phyloP scores from a whole-genome alignment of 2,888 invertebrate genomes.

The Drosophila anomelani region DNA sequence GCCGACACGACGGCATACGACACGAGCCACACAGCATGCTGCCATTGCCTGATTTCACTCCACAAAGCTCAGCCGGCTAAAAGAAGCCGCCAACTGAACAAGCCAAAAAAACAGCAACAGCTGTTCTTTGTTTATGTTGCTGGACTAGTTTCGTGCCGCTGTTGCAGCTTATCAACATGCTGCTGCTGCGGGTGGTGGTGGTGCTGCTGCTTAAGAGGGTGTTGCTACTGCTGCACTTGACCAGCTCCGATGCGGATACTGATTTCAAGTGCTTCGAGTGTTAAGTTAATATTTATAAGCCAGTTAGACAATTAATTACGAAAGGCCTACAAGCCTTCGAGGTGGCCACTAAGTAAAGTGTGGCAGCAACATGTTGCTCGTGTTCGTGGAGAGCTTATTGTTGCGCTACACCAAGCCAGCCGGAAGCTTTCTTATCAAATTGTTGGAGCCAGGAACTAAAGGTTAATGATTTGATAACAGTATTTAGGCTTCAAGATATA shows the following conservation, averaged over 20 bases:
- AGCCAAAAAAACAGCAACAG: slow-evolving; percentile 56
- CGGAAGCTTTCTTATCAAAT: slow-evolving; percentile 71
- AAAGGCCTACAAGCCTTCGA: slow-evolving; percentile 27
- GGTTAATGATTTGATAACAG: neutral
- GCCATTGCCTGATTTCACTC: slow-evolving; percentile 73
- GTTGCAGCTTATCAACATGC: slow-evolving; percentile 51
- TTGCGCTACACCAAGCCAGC: slow-evolving; percentile 18
- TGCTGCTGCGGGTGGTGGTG: slow-evolving; percentile 33
- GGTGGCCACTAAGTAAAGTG: slow-evolving; percentile 13
- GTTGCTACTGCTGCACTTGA: slow-evolving; percentile 39
- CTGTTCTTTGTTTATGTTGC: slow-evolving; percentile 81
- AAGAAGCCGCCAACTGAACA: slow-evolving; percentile 42
- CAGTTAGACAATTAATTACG: slow-evolving; percentile 35
- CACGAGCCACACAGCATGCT: slow-evolving; percentile 41
- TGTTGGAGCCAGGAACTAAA: neutral
- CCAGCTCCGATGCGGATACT: slow-evolving; percentile 32
- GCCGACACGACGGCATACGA: slow-evolving; percentile 37
- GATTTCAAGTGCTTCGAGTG: slow-evolving; percentile 53
- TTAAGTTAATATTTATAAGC: slow-evolving; percentile 54
- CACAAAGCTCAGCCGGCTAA: slow-evolving; percentile 74
- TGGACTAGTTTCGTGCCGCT: slow-evolving; percentile 59
- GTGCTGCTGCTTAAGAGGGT: slow-evolving; percentile 23
- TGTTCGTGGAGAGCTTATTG: slow-evolving; percentile 47
- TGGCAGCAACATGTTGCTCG: slow-evolving; percentile 50
- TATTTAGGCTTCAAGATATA: no score